Conservation (phyloP, 1,140 invertebrate genomes). For the Pygmarrhopalites habei region DNA sequence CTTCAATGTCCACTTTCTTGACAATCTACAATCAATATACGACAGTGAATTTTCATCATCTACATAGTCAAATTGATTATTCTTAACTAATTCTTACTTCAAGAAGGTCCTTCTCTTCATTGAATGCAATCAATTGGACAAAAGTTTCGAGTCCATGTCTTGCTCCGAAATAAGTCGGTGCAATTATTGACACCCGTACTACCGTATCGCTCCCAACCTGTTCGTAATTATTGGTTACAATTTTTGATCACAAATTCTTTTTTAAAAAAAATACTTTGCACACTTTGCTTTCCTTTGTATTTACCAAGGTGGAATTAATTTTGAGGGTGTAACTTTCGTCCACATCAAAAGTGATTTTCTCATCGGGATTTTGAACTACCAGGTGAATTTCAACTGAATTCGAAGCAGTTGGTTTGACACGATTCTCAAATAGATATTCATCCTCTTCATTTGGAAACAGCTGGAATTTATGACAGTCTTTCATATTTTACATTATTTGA, state of each 20-base stretch:
- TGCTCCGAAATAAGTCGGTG: constrained; percentile 62
- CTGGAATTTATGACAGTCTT: too few species aligned
- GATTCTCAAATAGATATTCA: too few species aligned
- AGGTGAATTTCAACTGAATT: constrained; percentile 10
- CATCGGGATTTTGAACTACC: not conserved
- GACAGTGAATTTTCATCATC: not conserved
- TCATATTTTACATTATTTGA: too few species aligned
- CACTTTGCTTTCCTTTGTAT: too few species aligned
- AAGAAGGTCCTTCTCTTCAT: constrained; percentile 28
- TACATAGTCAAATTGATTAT: not conserved
- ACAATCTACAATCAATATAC: constrained; percentile 25
- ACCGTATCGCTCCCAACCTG: not conserved
- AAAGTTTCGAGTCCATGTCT: constrained; percentile 71
- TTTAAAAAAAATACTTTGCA: too few species aligned
- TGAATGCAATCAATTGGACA: constrained; percentile 56
- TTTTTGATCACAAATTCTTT: too few species aligned
- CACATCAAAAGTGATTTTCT: constrained; percentile 51
- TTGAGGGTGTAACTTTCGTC: constrained; percentile 61
- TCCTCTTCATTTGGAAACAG: too few species aligned
- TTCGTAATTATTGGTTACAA: too few species aligned
- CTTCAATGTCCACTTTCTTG: constrained; percentile 20
- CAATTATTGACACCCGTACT: constrained; percentile 46
- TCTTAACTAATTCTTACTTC: constrained; percentile 15
- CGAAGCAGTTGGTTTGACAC: too few species aligned
- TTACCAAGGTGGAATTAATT: too few species aligned